A percentile compares a stretch with the other conserved stretches of the same genome.
These are phyloP conservation scores for Syngnathus typhle DNA, from an alignment of 2,113 vertebrate species.

Conservation along the genomic window DNA sequence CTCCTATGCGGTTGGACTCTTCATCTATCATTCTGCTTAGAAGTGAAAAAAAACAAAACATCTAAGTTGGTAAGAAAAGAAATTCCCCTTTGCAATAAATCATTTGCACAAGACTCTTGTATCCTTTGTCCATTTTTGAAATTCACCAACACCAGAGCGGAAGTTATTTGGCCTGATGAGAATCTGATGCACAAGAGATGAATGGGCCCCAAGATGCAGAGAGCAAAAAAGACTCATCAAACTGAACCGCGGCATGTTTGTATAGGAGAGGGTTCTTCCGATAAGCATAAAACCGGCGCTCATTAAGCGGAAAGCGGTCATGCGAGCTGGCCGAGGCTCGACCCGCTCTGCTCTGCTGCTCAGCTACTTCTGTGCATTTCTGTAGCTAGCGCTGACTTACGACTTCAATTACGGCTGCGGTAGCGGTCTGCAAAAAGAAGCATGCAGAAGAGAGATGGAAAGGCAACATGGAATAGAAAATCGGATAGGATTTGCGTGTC, in stretches of 20 bases:
- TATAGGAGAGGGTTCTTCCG: constrained; percentile 15
- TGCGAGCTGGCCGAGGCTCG: constrained; percentile 26
- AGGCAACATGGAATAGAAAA: constrained; percentile 28
- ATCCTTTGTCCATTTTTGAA: neutral
- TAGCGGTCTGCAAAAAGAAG: constrained; percentile 21
- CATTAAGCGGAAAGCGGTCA: constrained; percentile 46
- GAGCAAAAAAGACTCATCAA: constrained; percentile 39
- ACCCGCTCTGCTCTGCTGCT: constrained; percentile 33
- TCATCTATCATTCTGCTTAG: no score
- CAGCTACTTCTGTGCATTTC: constrained; percentile 60
- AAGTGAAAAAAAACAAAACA: no score
- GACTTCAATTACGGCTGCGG: constrained; percentile 64
- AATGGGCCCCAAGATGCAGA: constrained; percentile 36
- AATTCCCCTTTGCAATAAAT: no score
- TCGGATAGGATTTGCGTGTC: constrained; percentile 36
- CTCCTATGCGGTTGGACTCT: no score
- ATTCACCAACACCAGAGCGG: neutral
- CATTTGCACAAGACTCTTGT: neutral
- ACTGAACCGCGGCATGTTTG: constrained; percentile 9
- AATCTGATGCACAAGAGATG: constrained; percentile 29
- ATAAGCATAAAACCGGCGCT: constrained; percentile 46
- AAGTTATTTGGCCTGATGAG: constrained; percentile 11
- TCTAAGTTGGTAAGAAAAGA: neutral
- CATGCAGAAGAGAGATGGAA: constrained; percentile 39
- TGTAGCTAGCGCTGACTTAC: constrained; percentile 54